These are phyloP conservation scores for Hippoglossus hippoglossus DNA, from an alignment of 2,797 vertebrate species.

Conservation along the genomic window DNA sequence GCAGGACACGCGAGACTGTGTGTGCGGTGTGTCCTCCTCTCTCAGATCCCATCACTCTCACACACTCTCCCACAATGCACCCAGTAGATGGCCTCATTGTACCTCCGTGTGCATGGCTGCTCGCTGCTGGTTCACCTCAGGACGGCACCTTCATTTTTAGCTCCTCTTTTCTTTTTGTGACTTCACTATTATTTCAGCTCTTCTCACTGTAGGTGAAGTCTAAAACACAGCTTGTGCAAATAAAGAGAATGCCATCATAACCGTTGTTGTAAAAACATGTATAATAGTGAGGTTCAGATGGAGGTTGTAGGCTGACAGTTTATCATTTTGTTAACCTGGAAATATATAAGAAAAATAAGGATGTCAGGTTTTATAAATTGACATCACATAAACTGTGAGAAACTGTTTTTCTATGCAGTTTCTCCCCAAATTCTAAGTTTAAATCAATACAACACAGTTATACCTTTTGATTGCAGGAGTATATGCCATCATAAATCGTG, in stretches of 20 bases:
- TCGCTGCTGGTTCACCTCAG: constrained; percentile 59
- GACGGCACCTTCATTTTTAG: constrained; percentile 39
- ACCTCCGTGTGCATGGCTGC: constrained; percentile 53
- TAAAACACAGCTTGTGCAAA: constrained; percentile 3
- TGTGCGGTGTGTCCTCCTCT: too few relatives aligned
- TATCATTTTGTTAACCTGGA: too few relatives aligned
- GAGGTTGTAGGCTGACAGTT: too few relatives aligned
- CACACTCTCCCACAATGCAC: constrained; percentile 12
- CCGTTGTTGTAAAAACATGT: neutral
- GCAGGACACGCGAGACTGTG: too few relatives aligned
- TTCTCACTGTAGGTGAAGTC: neutral
- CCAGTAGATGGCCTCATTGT: constrained; percentile 83
- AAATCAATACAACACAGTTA: too few relatives aligned
- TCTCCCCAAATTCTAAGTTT: too few relatives aligned
- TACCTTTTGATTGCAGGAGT: too few relatives aligned
- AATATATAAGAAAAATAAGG: too few relatives aligned
- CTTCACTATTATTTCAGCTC: neutral
- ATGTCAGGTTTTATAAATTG: too few relatives aligned
- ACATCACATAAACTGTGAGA: too few relatives aligned
- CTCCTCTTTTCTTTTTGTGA: constrained; percentile 6
- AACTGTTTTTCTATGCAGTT: too few relatives aligned
- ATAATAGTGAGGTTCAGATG: neutral
- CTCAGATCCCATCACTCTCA: neutral
- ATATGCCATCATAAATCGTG: too few relatives aligned
- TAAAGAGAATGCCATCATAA: neutral